Conservation (phyloP, 2,797 vertebrate genomes). For the Myripristis jacobus region DNA sequence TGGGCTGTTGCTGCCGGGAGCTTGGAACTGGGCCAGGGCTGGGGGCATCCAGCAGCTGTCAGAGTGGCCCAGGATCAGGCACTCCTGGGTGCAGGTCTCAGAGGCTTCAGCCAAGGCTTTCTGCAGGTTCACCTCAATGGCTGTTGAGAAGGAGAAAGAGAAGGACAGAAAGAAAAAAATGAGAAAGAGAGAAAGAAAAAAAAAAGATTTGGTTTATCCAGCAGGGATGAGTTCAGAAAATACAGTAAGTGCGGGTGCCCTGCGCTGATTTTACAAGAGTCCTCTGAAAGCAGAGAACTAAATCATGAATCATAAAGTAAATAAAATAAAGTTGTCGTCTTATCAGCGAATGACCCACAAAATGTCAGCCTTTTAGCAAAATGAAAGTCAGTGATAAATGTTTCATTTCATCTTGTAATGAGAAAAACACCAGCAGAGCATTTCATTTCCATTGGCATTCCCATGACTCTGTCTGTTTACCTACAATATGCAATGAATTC, state of each 20-base stretch:
- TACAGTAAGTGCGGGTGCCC: slow-evolving; percentile 25
- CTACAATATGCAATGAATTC: slow-evolving; percentile 86
- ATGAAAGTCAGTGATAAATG: slow-evolving; percentile 83
- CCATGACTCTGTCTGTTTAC: slow-evolving; percentile 84
- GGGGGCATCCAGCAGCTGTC: slow-evolving; percentile 99
- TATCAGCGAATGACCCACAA: slow-evolving; percentile 77
- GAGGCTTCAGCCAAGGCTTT: slow-evolving; percentile 95
- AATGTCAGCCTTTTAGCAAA: slow-evolving; percentile 79
- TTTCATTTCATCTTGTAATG: slow-evolving; percentile 85
- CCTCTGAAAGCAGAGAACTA: slow-evolving; percentile 33
- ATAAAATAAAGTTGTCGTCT: slow-evolving; percentile 69
- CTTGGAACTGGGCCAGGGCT: slow-evolving; percentile 89
- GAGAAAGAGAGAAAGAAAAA: too few species aligned
- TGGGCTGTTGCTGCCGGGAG: slow-evolving; percentile 80
- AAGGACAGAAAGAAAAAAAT: slow-evolving; percentile 18
- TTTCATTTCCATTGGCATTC: slow-evolving; percentile 85
- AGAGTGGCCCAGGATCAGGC: slow-evolving; percentile 96
- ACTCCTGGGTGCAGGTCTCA: slow-evolving; percentile 98
- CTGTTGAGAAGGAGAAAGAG: slow-evolving; percentile 73
- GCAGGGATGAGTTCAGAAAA: slow-evolving; percentile 27
- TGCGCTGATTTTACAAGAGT: slow-evolving; percentile 9
- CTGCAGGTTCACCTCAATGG: slow-evolving; percentile 94
- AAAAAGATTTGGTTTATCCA: slow-evolving; percentile 53
- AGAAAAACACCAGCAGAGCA: slow-evolving; percentile 82
- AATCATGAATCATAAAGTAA: slow-evolving; percentile 61